Conservation (phyloP, 2,888 invertebrate genomes). For the Sphaerophoria taeniata region DNA sequence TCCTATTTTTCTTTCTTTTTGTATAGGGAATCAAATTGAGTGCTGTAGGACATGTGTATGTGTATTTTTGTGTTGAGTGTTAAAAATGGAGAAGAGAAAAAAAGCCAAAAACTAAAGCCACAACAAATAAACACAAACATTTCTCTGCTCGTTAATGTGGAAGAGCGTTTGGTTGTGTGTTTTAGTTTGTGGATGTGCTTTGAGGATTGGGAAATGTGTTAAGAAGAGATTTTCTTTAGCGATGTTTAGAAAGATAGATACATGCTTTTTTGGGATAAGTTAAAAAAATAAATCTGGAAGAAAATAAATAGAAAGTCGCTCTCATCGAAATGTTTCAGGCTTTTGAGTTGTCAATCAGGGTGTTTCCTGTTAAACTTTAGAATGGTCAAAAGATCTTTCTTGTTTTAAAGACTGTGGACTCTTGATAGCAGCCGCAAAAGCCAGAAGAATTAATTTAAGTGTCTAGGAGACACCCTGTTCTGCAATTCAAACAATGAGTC, state of each 20-base stretch:
- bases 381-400: neutral
- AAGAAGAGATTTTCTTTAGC: slow-evolving; percentile 44
- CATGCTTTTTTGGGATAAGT: slow-evolving; percentile 66
- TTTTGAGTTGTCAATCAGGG: neutral
- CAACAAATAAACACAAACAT: slow-evolving; percentile 26
- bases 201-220: slow-evolving; percentile 54
- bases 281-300: slow-evolving; percentile 62
- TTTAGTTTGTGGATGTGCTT: slow-evolving; percentile 9
- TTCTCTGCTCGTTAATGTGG: slow-evolving; percentile 22
- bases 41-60: slow-evolving; percentile 61
- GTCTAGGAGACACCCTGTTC: neutral
- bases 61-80: slow-evolving; percentile 27
- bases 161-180: neutral
- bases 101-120: slow-evolving; percentile 6
- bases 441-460: too few species aligned
- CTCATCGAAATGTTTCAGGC: neutral
- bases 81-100: slow-evolving; percentile 63
- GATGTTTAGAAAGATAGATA: slow-evolving; percentile 61
- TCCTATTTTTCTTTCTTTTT: neutral
- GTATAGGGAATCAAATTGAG: slow-evolving; percentile 54
- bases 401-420: too few species aligned
- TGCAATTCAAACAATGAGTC: neutral
- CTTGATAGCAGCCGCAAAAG: neutral
- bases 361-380: neutral
- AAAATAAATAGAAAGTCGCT: slow-evolving; percentile 63